phyloP scores from a whole-genome alignment of 1,140 invertebrate genomes.

The Nixonia krombeini region DNA sequence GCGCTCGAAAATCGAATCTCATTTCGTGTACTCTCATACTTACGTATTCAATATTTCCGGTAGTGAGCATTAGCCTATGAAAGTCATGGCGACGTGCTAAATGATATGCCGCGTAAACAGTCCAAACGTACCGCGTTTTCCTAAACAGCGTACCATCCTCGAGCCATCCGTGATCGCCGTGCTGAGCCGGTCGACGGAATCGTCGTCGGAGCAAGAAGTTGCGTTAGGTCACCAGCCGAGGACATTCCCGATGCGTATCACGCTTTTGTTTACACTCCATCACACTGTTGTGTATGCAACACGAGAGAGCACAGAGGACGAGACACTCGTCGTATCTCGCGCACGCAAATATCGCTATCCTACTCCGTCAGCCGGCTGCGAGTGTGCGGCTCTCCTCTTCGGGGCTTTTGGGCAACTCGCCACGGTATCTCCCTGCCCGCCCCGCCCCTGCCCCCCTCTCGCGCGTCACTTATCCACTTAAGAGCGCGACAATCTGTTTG shows the following conservation, averaged over 20 bases:
- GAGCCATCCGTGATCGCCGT: not conserved
- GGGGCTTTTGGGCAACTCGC: slow-evolving; percentile 24
- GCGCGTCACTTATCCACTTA: slow-evolving; percentile 62
- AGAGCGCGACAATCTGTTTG: slow-evolving; percentile 66
- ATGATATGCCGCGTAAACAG: no score
- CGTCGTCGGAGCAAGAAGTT: slow-evolving; percentile 4
- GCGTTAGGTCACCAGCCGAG: slow-evolving; percentile 36
- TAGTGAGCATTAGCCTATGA: no score
- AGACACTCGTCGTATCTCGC: not conserved
- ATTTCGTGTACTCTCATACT: no score
- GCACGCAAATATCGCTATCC: not conserved
- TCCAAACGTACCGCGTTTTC: not conserved
- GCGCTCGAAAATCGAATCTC: no score
- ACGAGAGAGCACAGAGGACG: not conserved
- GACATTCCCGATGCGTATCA: slow-evolving; percentile 40
- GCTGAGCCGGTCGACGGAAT: slow-evolving; percentile 8
- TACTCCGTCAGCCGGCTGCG: slow-evolving; percentile 3
- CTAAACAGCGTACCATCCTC: not conserved
- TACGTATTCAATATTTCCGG: no score
- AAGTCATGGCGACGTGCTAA: no score
- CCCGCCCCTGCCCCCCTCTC: slow-evolving; percentile 12
- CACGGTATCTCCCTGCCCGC: slow-evolving; percentile 19
- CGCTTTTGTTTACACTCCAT: slow-evolving; percentile 44
- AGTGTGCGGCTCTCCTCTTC: slow-evolving; percentile 35
- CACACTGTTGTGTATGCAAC: slow-evolving; percentile 22